Evolutionary conservation across 2,888 invertebrate species (phyloP), one percentile per base, ranked within the genome.

Genomic region (Sericinus montela): DNA sequence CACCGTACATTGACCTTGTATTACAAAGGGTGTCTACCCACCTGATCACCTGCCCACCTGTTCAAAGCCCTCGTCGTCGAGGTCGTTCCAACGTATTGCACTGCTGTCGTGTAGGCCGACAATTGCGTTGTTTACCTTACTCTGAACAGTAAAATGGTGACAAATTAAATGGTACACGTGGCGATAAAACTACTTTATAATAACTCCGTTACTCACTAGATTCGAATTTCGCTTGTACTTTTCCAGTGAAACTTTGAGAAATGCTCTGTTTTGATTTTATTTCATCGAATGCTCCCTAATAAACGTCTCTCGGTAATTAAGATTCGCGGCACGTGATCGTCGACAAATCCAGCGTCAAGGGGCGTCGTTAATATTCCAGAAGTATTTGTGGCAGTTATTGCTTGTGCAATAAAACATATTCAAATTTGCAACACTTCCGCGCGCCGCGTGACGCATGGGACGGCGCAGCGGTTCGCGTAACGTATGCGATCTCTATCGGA

Each of bases 401-500:
- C 16, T 42, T 36, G 41, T 8, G 19, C 48, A 42, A 48, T 48
- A 13, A 23, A 42, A 42, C 40, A 35, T 46, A 40, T 48, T 42
- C 29, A 37, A 23, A 48, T 37, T 36, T 23, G 48, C 41, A 25
- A 41, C 41, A 41, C 47, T 47, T 47, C 47, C 47, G 47, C 39
- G 47, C 30, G 4, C 0, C 10, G 7, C 1, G 29, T 41, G 47
- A 47, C 47, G 40, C 40, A 35, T 8, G 43, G 23, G 25, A 13
- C 28, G 28, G 5, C n/a, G 32, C 34, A 13, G 2, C 7, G 32
- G 7, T n/a, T 1, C 28, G 35, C 11, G 11, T 13, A 4, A 10
- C 11, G 11, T 13, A 4, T 7, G 4, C 16, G 29, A 13, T 30
- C 13, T 8, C 45, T 19, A 37, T 30, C 9, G n/a, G 10, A 11